A percentile compares a stretch with the other conserved stretches of the same genome.
These are phyloP conservation scores for Globodera ellingtonae DNA, from an alignment of 1,140 invertebrate species.

Conservation along the genomic window DNA sequence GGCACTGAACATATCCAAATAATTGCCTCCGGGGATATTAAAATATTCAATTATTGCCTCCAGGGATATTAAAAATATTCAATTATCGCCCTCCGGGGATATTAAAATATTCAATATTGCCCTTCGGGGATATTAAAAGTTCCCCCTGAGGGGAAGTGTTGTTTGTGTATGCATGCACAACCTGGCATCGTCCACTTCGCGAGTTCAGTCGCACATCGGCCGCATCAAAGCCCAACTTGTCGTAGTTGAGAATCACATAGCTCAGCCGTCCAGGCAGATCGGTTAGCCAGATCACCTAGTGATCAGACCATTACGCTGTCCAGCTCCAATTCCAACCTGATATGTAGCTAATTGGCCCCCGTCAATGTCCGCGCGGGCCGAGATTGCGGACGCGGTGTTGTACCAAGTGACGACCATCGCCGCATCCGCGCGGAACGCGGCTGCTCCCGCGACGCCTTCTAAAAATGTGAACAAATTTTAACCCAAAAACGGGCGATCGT, in stretches of 20 bases:
- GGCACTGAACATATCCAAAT: too few relatives aligned
- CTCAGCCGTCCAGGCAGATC: constrained; percentile 49
- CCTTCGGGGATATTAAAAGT: too few relatives aligned
- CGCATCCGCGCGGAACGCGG: constrained; percentile 63
- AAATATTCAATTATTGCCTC: too few relatives aligned
- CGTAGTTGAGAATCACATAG: constrained; percentile 58
- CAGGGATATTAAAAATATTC: too few relatives aligned
- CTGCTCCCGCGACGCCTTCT: constrained; percentile 63
- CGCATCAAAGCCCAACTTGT: constrained; percentile 59
- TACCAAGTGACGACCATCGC: constrained; percentile 65
- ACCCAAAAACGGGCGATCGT: not conserved
- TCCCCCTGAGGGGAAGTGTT: not conserved
- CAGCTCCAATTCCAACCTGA: constrained; percentile 31
- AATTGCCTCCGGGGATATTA: too few relatives aligned
- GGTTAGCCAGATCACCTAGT: constrained; percentile 51
- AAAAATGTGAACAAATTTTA: constrained; percentile 19
- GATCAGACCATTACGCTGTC: too few relatives aligned
- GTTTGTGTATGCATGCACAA: not conserved
- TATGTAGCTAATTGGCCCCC: constrained; percentile 62
- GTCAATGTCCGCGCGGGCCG: constrained; percentile 63
- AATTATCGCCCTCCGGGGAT: too few relatives aligned
- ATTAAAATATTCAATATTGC: too few relatives aligned
- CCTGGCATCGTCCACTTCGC: constrained; percentile 49
- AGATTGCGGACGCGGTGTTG: constrained; percentile 64
- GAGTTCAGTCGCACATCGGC: constrained; percentile 54